A percentile compares a stretch with the other conserved stretches of the same genome.
phyloP scores from a whole-genome alignment of 2,113 vertebrate species.

The Dicrurus megarhynchus region DNA sequence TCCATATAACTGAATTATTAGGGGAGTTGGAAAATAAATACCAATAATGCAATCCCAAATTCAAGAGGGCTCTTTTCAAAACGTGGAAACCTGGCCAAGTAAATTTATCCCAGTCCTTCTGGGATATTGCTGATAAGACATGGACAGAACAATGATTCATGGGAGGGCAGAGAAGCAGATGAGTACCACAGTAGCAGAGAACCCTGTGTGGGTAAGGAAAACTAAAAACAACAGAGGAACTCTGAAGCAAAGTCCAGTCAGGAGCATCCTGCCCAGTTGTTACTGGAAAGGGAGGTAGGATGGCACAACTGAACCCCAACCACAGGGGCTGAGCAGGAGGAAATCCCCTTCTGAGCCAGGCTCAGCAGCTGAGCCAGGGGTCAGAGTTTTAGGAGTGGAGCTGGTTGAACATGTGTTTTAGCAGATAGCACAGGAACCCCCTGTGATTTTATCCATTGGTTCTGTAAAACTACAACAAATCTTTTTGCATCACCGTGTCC shows the following conservation, averaged over 20 bases:
- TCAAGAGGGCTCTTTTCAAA: not conserved
- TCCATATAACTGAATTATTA: not conserved
- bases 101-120: not conserved
- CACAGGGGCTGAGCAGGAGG: not conserved
- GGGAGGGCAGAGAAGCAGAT: not conserved
- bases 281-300: not conserved
- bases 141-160: not conserved
- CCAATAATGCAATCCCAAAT: not conserved
- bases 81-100: not conserved
- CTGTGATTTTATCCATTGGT: not conserved
- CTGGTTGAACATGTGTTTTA: not conserved
- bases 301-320: accelerated
- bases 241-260: not conserved
- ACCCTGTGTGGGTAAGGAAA: not conserved
- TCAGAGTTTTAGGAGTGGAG: not conserved
- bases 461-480: not conserved
- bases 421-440: not conserved
- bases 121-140: not conserved
- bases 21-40: not conserved
- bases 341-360: not conserved
- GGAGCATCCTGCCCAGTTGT: not conserved
- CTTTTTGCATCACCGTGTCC: not conserved
- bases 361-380: accelerated
- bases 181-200: not conserved
- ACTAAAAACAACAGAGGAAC: not conserved